Evolutionary conservation across 2,113 vertebrate species (phyloP), one percentile per base, ranked within the genome.

Genomic region (Polypterus senegalus): DNA sequence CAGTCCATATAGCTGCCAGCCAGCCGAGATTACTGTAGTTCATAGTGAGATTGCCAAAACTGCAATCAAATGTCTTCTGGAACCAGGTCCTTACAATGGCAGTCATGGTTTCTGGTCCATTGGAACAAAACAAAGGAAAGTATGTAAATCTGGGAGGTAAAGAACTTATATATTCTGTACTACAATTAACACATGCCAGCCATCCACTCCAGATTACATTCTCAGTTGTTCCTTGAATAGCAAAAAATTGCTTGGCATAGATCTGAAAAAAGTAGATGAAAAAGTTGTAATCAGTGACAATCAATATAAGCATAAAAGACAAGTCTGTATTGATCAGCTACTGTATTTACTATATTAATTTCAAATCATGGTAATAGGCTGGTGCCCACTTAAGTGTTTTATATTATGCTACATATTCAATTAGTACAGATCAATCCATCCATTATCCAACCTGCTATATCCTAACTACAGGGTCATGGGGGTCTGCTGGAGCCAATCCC

Each of bases 1-100:
- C 87, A 3, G 87, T 89, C 93, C 93, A 97, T 70, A 97, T 75
- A 0, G 91, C 89, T 54, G 80, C 81, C 75, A 97, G 83, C 94
- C 96, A 97, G 6, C 84, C 81, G n/a, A 95, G 82, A 66, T 75
- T 89, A 43, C 83, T 82, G 0, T 92, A 82, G 68, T 64, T 90
- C 72, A 98, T 81, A 47, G 81, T 68, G 70, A 97, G 76, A 0
- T 75, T 73, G 54, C 87, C 83, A 45, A 97, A 93, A 67, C 60
- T 81, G 71, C 93, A 97, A 81, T 98, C 94, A 3, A 98, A 98
- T 7, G 74, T 88, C 69, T 75, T 83, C 75, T 90, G 81, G 71
- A 97, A 91, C 96, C 96, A 98, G 3, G 73, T 81, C 27, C 87
- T 87, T 3, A 97, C 84, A 27, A 88, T 6, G 10, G 78, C 7